These are phyloP conservation scores for Maccullochella peelii DNA, from an alignment of 2,113 vertebrate genomes.

Conservation along the genomic window DNA sequence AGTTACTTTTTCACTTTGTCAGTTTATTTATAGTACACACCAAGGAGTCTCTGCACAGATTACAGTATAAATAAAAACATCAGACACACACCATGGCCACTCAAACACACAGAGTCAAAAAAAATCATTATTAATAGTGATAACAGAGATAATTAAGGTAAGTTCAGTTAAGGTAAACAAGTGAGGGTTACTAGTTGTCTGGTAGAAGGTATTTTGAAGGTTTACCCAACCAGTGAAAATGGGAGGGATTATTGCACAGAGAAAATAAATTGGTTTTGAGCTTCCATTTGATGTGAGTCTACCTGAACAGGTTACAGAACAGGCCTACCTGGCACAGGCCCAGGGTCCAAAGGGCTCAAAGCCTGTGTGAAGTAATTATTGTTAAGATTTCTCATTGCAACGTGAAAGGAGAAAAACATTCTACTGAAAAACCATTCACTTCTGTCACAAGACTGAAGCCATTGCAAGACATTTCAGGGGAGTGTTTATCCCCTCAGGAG, in stretches of 20 bases:
- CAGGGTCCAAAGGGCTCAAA: not conserved
- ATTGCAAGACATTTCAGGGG: not conserved
- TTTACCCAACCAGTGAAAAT: not conserved
- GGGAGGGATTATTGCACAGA: not conserved
- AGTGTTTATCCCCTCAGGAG: not conserved
- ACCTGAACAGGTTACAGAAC: not conserved
- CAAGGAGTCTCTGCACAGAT: not conserved
- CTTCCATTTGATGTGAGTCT: not conserved
- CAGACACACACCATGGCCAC: not conserved
- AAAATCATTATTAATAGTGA: not conserved
- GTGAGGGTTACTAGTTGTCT: not conserved
- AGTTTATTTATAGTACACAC: conserved; percentile 9
- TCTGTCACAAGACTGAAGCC: not conserved
- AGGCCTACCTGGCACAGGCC: no score
- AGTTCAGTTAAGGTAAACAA: not conserved
- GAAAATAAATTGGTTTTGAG: not conserved
- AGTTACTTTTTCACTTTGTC: not conserved
- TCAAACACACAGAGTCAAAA: not conserved
- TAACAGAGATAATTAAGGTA: not conserved
- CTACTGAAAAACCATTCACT: not conserved
- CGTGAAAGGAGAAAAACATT: not conserved
- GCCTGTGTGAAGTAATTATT: not conserved
- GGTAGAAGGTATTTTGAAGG: not conserved
- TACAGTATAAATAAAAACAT: conserved; percentile 8
- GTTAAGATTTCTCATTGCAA: not conserved